Evolutionary conservation across 2,888 invertebrate species (phyloP).

Genomic region (Noctuana brunneofusca): DNA sequence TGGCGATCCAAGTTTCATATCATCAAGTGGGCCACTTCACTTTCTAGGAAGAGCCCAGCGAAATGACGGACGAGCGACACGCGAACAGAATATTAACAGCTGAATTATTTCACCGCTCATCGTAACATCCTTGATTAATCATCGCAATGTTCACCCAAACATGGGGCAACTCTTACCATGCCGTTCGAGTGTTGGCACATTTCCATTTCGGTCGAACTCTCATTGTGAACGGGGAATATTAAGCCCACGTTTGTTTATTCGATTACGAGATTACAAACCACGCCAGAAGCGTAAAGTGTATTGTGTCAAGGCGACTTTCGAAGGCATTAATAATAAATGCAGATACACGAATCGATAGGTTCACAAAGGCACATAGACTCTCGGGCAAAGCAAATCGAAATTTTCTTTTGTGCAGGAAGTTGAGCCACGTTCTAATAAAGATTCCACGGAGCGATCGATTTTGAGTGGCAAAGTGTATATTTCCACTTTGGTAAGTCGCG

Average conservation of each 20-base stretch:
- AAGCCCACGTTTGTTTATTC: slow-evolving; percentile 49
- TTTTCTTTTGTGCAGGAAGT: neutral
- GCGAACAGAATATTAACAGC: slow-evolving; percentile 63
- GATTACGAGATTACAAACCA: slow-evolving; percentile 48
- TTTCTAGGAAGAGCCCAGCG: slow-evolving; percentile 73
- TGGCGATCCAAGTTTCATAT: slow-evolving; percentile 46
- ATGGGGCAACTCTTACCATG: slow-evolving; percentile 30
- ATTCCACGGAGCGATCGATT: neutral
- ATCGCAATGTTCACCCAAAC: slow-evolving; percentile 41
- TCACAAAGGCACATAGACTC: slow-evolving; percentile 9
- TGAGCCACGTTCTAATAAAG: neutral
- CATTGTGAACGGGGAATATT: slow-evolving; percentile 44
- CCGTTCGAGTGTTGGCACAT: slow-evolving; percentile 37
- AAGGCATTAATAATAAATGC: slow-evolving; percentile 30
- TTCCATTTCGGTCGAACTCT: slow-evolving; percentile 37
- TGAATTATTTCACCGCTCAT: slow-evolving; percentile 47
- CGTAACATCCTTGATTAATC: slow-evolving; percentile 56
- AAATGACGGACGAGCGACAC: slow-evolving; percentile 61
- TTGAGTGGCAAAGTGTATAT: neutral
- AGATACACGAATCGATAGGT: slow-evolving; percentile 22
- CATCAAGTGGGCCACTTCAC: slow-evolving; percentile 67
- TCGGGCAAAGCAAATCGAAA: slow-evolving; percentile 2
- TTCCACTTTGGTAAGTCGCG: slow-evolving; percentile 34
- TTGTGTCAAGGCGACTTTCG: slow-evolving; percentile 44
- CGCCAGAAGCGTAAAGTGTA: slow-evolving; percentile 49